Evolutionary conservation across 2,797 vertebrate genomes (phyloP), one percentile per base, ranked within the genome.

Genomic region (Clarias laeviceps): DNA sequence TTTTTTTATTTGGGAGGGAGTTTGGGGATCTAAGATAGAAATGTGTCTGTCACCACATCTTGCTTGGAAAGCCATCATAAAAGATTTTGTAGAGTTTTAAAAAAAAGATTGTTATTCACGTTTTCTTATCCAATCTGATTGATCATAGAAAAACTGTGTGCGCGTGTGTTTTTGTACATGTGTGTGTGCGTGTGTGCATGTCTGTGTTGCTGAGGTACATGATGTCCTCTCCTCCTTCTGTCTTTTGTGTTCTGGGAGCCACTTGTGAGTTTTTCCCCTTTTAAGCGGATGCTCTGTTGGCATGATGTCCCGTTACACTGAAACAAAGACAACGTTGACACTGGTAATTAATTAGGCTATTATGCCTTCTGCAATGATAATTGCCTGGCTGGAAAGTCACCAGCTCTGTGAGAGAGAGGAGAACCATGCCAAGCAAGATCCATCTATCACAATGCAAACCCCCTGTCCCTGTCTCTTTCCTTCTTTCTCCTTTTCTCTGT

Each of bases 301-400:
- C 96, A 94, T 94, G 94, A 93, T 94, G 96, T 97, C 96, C 96
- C 95, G 95, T 96, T 96, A 96, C 93, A 95, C 95, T 92, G 95
- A 97, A 96, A 96, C 96, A 96, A 97, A 98, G 97, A 96, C 97
- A 92, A 93, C 90, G 89, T 95, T 98, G 98, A 98, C 98, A 97
- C 96, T 96, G 97, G 97, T 99, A 99, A 99, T 99, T 99, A 99
- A 99, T 99, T 98, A 98, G 97, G 95, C 97, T 96, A 98, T 99
- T 99, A 98, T 96, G 95, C 96, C 97, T 98, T 98, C 97, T 94
- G 91, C 96, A 95, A 97, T 97, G 97, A 99, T 99, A 99, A 99
- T 99, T 98, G 97, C 97, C 96, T 97, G 96, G 96, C 97, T 97
- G 97, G 96, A 97, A 97, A 99, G 96, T 98, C 98, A 98, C 97